Base-by-base conservation (phyloP, 2,113 vertebrate species). In the Macrotis lagotis region DNA sequence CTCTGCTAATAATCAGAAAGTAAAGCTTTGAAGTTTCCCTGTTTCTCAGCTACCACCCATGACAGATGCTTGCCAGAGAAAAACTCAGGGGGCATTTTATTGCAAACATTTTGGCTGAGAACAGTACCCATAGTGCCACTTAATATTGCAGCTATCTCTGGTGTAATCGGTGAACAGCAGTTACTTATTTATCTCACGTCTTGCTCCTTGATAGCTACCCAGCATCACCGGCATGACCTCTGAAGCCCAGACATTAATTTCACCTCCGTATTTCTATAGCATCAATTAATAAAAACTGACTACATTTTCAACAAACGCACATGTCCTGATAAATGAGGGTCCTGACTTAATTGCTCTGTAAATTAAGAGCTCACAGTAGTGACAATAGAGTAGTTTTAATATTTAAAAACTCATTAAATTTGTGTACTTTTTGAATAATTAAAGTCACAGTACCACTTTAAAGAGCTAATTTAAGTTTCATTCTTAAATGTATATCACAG, bases 261-360 rank as follows among this genome's bases (percentile, higher is more conserved):
- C 99, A 99, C 99, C 99, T 99, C 99, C 97, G 98, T 98, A 98
- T 99, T 99, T 99, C 99, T 98, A 98, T 98, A 98, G 98, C 99
- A 98, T 99, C 99, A 99, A 99, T 99, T 99, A 99, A 99, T 99
- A 99, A 99, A 99, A 99, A 99, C 99, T 99, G 99, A 99, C 99
- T 98, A 98, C 98, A 97, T 99, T 99, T 99, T 98, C 99, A 98
- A 99, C 98, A 99, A 99, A 99, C 96, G 99, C 99, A 99, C 99
- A 99, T 98, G 98, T 99, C 98, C 99, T 99, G 99, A 99, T 99
- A 99, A 99, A 99, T 99, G 99, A 99, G 99, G 98, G 99, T 99
- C 99, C 96, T 98, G 98, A 99, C 99, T 99, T 99, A 99, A 99
- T 99, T 99, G 99, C 99, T 99, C 98, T 98, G 99, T 99, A 99